phyloP scores from a whole-genome alignment of 2,113 vertebrate species.

The Petrocephalus microphthalmus region DNA sequence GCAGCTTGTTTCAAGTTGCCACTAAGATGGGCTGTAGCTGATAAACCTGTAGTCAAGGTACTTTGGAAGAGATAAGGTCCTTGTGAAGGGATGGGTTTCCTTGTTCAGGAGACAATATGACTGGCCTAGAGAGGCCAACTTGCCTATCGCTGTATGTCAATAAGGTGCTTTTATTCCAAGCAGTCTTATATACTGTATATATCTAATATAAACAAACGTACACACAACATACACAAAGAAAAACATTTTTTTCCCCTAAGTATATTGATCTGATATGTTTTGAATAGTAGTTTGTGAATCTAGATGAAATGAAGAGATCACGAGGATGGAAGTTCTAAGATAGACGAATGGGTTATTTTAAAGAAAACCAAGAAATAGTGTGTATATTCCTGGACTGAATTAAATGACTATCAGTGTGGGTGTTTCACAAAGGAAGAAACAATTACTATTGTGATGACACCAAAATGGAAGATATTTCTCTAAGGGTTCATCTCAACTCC shows the following conservation, averaged over 20 bases:
- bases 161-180: neutral
- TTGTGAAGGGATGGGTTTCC: neutral
- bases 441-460: neutral
- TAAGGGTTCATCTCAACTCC: neutral
- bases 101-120: neutral
- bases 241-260: neutral
- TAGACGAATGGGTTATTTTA: neutral
- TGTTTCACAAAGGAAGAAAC: conserved; percentile 3
- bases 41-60: neutral
- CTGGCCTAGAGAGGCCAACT: neutral
- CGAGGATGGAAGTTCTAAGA: neutral
- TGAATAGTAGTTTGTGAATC: neutral
- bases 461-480: neutral
- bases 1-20: neutral
- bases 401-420: conserved; percentile 1
- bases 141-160: neutral
- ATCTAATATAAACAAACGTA: neutral
- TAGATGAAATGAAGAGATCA: neutral
- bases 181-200: neutral
- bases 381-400: neutral
- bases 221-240: neutral
- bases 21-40: neutral
- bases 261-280: neutral
- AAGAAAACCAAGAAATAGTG: neutral
- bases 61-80: neutral